Evolutionary conservation across 2,113 vertebrate genomes (phyloP), one percentile per base, ranked within the genome.

Genomic region (Halcyon malimbica): DNA sequence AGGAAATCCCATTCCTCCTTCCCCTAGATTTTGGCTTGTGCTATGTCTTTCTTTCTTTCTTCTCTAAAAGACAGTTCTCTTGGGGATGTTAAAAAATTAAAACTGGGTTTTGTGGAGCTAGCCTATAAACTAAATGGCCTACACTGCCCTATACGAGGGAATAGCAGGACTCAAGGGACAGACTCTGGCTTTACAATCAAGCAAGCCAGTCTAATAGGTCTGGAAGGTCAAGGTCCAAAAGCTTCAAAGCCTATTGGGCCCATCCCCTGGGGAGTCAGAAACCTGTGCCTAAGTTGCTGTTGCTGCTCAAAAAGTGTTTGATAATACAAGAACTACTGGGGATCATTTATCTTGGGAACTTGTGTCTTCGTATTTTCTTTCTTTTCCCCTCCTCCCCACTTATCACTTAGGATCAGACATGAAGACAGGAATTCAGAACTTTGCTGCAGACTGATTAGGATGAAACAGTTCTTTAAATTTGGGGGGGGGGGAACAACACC

Each of bases 1-100:
- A 95, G 87, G 77, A 96, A 96, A 94, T 94, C 93, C 69, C 80
- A 83, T 71, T 84, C 48, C 77, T 94, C 37, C 33, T 67, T n/a
- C 62, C 50, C 69, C 94, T 78, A 56, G 60, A 54, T 74, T 92
- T 91, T 92, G 87, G 60, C 80, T 68, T 81, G 62, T 42, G 37
- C 10, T 89, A 3, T 65, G 89, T 94, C 63, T 89, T 70, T 59
- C 18, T 53, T 77, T 77, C 23, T 78, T 82, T 81, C 8, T 74
- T 87, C 80, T 93, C n/a, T 85, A 53, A 42, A 74, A 93, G 68
- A 67, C 13, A 68, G 46, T 18, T 75, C 86, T 68, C 73, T 65
- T 81, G 73, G 39, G 90, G 44, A 84, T 89, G 81, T 54, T 84
- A 89, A 94, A 95, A 92, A 95, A 78, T 41, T 90, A 87, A 94